Percentiles rank a stretch among this genome's conserved stretches.
These are phyloP conservation scores for Coreius guichenoti DNA, from an alignment of 2,797 vertebrate genomes.

Conservation along the genomic window DNA sequence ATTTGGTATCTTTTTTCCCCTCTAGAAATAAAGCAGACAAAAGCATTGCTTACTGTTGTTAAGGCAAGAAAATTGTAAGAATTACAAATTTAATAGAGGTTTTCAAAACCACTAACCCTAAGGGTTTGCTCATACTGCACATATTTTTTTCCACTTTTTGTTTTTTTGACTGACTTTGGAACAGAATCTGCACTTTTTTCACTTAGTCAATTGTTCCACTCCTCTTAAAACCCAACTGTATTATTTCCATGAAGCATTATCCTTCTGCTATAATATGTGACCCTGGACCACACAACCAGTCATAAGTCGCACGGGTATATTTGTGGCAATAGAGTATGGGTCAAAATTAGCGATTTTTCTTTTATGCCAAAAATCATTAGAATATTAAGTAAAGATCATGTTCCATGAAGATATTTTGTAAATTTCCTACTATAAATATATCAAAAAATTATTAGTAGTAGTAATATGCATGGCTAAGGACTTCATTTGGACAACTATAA, in stretches of 20 bases:
- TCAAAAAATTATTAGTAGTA: no score
- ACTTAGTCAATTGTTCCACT: not conserved
- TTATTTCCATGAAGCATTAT: not conserved
- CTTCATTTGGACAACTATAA: no score
- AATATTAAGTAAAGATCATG: no score
- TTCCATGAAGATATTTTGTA: no score
- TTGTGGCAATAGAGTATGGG: no score
- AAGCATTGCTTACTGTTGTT: not conserved
- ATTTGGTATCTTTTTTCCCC: not conserved
- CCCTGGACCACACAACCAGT: no score
- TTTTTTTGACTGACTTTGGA: not conserved
- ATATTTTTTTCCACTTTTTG: not conserved
- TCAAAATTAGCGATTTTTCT: no score
- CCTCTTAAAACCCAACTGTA: not conserved
- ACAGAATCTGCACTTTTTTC: not conserved
- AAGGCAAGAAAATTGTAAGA: not conserved
- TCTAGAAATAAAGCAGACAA: conserved; percentile 11
- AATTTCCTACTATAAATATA: no score
- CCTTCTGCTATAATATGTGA: not conserved
- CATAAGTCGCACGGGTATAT: no score
- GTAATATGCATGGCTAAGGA: no score
- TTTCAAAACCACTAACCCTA: not conserved
- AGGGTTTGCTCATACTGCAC: not conserved
- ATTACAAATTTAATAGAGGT: conserved; percentile 2
- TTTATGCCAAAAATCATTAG: no score